Conservation (phyloP, 2,888 invertebrate species). For the Tortrix viridana region DNA sequence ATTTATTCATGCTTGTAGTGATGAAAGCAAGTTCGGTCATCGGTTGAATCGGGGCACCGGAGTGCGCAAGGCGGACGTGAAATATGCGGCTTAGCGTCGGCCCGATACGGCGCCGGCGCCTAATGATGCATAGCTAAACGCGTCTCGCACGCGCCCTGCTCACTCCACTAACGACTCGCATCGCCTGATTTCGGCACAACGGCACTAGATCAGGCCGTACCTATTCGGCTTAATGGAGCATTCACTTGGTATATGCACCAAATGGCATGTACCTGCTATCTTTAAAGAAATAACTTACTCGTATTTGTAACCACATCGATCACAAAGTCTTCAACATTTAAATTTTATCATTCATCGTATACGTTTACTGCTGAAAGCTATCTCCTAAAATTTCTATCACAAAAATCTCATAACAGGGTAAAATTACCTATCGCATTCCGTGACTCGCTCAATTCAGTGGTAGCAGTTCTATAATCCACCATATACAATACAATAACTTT, state of each 20-base stretch:
- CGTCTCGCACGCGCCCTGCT: conserved; percentile 38
- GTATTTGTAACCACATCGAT: no score
- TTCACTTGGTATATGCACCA: conserved; percentile 6
- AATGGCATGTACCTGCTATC: no score
- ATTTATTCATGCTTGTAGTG: conserved; percentile 15
- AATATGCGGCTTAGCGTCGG: conserved; percentile 41
- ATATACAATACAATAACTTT: no score
- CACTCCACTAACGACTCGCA: conserved; percentile 31
- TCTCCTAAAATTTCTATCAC: no score
- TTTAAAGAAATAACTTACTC: no score
- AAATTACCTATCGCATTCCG: no score
- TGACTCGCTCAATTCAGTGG: no score
- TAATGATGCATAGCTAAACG: conserved; percentile 47
- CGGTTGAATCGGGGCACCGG: conserved; percentile 19
- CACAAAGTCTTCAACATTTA: no score
- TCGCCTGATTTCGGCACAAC: conserved; percentile 24
- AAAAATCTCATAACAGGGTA: no score
- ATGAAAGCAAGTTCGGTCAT: neutral
- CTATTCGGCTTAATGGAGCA: conserved; percentile 28
- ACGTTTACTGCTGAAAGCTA: no score
- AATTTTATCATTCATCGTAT: no score
- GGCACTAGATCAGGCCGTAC: conserved; percentile 18
- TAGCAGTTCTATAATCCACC: no score
- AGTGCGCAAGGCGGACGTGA: conserved; percentile 37
- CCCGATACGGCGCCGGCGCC: conserved; percentile 42